Evolutionary conservation across 1,140 invertebrate species (phyloP).

Genomic region (Cyclargus thomasi): DNA sequence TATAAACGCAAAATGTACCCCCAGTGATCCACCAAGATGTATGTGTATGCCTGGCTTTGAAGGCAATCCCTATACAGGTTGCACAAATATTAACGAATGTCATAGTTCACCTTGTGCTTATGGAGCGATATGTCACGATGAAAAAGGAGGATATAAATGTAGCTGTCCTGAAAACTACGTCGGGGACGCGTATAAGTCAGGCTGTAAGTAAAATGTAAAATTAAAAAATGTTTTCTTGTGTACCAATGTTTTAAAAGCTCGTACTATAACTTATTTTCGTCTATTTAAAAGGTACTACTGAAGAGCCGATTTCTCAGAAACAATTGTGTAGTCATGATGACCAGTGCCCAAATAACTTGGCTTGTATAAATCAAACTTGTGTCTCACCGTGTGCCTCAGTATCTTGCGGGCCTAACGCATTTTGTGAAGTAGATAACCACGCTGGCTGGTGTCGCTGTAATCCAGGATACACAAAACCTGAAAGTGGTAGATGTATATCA

Average conservation of each 20-base stretch:
- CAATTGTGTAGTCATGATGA: slow-evolving; percentile 81
- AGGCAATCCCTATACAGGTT: slow-evolving; percentile 88
- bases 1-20: slow-evolving; percentile 93
- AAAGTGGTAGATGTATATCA: slow-evolving; percentile 86
- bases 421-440: slow-evolving; percentile 91
- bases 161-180: slow-evolving; percentile 87
- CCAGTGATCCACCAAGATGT: slow-evolving; percentile 91
- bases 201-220: slow-evolving; percentile 78
- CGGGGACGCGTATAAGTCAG: slow-evolving; percentile 88
- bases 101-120: slow-evolving; percentile 86
- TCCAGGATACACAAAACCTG: slow-evolving; percentile 85
- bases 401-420: slow-evolving; percentile 88
- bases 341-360: slow-evolving; percentile 87
- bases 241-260: too few relatives aligned
- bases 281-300: slow-evolving; percentile 44
- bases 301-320: slow-evolving; percentile 44
- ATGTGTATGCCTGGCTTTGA: slow-evolving; percentile 90
- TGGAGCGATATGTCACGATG: slow-evolving; percentile 90
- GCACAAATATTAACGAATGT: slow-evolving; percentile 90
- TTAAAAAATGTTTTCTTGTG: too few relatives aligned
- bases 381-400: slow-evolving; percentile 87
- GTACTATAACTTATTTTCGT: too few relatives aligned
- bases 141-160: slow-evolving; percentile 89
- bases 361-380: slow-evolving; percentile 85
- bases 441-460: slow-evolving; percentile 91